These are phyloP conservation scores for Trachelus tabidus DNA, from an alignment of 2,888 invertebrate genomes.

Conservation along the genomic window DNA sequence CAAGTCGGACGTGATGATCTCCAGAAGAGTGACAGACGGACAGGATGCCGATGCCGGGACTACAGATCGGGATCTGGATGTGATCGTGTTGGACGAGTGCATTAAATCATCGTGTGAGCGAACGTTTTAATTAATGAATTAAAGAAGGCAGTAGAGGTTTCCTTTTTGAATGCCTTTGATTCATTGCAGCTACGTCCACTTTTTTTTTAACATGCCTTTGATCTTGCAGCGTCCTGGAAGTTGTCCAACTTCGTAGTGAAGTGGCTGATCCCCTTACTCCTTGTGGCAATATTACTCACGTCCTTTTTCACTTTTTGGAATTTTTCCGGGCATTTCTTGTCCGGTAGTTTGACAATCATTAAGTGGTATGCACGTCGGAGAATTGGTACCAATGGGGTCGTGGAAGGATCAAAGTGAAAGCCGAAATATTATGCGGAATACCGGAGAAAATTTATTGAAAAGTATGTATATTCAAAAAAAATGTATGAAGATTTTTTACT, in stretches of 20 bases:
- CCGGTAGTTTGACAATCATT: neutral
- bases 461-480: neutral
- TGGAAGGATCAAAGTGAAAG: neutral
- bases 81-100: neutral
- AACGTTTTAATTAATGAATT: neutral
- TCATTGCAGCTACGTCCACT: neutral
- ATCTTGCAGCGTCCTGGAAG: neutral
- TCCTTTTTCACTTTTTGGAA: neutral
- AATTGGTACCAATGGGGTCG: neutral
- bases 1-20: neutral
- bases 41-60: neutral
- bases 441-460: neutral
- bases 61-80: neutral
- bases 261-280: neutral
- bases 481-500: neutral
- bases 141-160: neutral
- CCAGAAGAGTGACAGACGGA: neutral
- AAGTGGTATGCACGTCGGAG: neutral
- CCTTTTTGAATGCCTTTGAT: neutral
- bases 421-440: neutral
- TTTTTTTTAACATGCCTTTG: neutral
- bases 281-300: neutral
- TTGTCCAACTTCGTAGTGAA: neutral
- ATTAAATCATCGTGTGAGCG: neutral
- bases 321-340: neutral